Percentiles rank a stretch among this genome's conserved stretches.
These are phyloP conservation scores for Rambutsinella grinnellia DNA, from an alignment of 2,888 invertebrate genomes.

Conservation along the genomic window DNA sequence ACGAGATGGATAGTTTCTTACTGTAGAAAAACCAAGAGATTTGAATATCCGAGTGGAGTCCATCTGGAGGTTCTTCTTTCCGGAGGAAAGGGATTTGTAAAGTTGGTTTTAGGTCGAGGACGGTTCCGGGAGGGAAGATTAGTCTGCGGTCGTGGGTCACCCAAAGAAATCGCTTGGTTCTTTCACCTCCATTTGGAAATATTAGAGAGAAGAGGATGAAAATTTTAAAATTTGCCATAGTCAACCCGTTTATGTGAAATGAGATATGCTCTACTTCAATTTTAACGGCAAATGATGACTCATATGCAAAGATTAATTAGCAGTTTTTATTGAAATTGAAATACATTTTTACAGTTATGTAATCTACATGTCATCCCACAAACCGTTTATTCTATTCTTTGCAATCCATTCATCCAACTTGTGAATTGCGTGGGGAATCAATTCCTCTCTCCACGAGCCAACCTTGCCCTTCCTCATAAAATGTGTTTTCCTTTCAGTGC, in stretches of 20 bases:
- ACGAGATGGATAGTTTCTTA: background rate
- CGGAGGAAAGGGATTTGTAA: conserved; percentile 32
- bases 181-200: background rate
- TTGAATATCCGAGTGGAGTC: conserved; percentile 44
- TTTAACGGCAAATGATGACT: background rate
- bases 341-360: background rate
- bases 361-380: conserved; percentile 49
- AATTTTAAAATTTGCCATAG: too few relatives aligned
- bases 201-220: too few relatives aligned
- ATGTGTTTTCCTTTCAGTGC: conserved; percentile 68
- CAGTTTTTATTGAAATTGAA: too few relatives aligned
- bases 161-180: conserved; percentile 37
- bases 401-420: conserved; percentile 80
- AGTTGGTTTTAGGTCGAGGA: conserved; percentile 32
- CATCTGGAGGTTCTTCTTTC: conserved; percentile 43
- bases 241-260: too few relatives aligned
- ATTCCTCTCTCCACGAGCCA: conserved; percentile 85
- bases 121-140: conserved; percentile 40
- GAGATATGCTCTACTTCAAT: background rate
- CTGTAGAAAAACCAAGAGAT: conserved; percentile 44
- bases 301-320: background rate
- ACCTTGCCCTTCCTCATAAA: conserved; percentile 84
- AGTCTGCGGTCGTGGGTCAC: conserved; percentile 36
- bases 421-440: conserved; percentile 79
- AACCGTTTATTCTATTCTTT: conserved; percentile 60